Evolutionary conservation across 2,797 vertebrate genomes (phyloP).

Genomic region (Esox masquinongy): DNA sequence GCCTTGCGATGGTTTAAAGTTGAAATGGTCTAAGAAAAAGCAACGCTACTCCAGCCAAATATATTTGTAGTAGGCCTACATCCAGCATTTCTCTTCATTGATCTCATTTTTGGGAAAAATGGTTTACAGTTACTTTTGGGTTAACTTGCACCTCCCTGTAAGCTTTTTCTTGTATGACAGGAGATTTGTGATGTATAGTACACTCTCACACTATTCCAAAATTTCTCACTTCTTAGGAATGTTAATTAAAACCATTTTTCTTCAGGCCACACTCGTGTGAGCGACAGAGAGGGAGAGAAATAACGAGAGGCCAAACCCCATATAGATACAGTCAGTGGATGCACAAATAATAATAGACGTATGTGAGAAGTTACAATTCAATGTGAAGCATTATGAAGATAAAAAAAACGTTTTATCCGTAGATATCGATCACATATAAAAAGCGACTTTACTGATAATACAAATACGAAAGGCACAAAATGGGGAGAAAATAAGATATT

Average conservation of each 20-base stretch:
- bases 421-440: neutral
- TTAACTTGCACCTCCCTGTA: slow-evolving; percentile 12
- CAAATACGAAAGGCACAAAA: no score
- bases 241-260: slow-evolving; percentile 34
- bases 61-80: neutral
- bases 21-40: neutral
- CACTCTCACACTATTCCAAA: neutral
- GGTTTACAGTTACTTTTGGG: neutral
- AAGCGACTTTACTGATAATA: neutral
- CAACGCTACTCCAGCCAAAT: neutral
- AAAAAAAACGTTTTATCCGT: neutral
- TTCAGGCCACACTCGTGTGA: slow-evolving; percentile 8
- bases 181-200: neutral
- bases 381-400: neutral
- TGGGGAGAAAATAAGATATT: neutral
- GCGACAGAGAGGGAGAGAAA: neutral
- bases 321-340: neutral
- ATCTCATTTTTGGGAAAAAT: neutral
- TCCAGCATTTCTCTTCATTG: neutral
- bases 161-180: neutral
- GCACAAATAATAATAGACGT: neutral
- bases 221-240: slow-evolving; percentile 31
- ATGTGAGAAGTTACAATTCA: neutral
- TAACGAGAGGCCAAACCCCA: neutral
- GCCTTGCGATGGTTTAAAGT: neutral